Conservation (phyloP, 2,888 invertebrate genomes). For the Rotaria socialis region DNA sequence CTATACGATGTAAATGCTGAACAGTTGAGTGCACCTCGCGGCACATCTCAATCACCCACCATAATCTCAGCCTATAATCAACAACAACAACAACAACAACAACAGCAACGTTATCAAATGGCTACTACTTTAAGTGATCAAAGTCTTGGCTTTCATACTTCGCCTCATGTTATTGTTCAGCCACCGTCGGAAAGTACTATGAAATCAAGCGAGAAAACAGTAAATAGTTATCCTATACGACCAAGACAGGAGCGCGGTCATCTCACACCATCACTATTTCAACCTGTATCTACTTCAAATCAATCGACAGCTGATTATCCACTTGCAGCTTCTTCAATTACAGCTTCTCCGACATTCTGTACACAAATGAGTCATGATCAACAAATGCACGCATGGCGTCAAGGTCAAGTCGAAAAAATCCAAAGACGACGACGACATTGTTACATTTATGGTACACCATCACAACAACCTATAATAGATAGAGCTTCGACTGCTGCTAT, state of each 20-base stretch:
- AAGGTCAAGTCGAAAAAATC: not conserved
- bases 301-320: not conserved
- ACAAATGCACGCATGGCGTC: constrained; percentile 24
- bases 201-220: not conserved
- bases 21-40: not conserved
- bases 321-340: not conserved
- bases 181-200: not conserved
- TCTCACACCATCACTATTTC: not conserved
- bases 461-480: not conserved
- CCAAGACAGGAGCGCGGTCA: not conserved
- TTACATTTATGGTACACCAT: not conserved
- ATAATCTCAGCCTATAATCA: not conserved
- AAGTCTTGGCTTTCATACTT: not conserved
- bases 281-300: not conserved
- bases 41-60: not conserved
- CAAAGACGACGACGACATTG: not conserved
- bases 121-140: not conserved
- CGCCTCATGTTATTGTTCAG: not conserved
- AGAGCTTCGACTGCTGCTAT: not conserved
- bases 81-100: not conserved
- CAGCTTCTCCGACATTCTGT: not conserved
- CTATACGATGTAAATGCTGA: not conserved
- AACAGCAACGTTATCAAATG: not conserved
- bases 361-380: constrained; percentile 13
- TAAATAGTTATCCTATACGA: not conserved